Evolutionary conservation across 2,113 vertebrate genomes (phyloP).

Genomic region (Anarrhichthys ocellatus): DNA sequence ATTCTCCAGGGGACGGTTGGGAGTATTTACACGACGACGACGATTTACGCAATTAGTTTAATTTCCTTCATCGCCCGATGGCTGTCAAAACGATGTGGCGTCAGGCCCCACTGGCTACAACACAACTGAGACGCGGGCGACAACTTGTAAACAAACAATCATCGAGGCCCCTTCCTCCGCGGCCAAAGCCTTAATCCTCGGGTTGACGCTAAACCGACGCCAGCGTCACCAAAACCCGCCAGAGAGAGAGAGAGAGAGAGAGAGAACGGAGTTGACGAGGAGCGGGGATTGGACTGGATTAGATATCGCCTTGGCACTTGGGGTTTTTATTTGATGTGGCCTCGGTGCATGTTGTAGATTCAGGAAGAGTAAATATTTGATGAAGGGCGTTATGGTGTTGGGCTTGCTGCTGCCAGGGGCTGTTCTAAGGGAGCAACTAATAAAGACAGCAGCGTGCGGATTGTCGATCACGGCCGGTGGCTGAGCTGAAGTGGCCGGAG

Average conservation of each 20-base stretch:
- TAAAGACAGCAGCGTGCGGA: slow-evolving; percentile 62
- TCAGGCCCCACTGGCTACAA: slow-evolving; percentile 59
- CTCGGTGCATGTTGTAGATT: slow-evolving; percentile 58
- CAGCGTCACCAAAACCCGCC: slow-evolving; percentile 52
- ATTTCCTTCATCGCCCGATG: slow-evolving; percentile 73
- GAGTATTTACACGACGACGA: slow-evolving; percentile 66
- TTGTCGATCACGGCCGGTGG: slow-evolving; percentile 58
- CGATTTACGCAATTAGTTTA: slow-evolving; percentile 75
- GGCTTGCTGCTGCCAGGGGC: slow-evolving; percentile 57
- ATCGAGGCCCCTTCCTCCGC: slow-evolving; percentile 41
- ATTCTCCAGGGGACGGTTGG: slow-evolving; percentile 43
- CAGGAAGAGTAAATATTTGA: slow-evolving; percentile 78
- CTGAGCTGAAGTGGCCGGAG: slow-evolving; percentile 56
- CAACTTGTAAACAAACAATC: slow-evolving; percentile 75
- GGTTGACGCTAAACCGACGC: slow-evolving; percentile 74
- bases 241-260: slow-evolving; percentile 66
- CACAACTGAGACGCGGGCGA: slow-evolving; percentile 32
- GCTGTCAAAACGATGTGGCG: slow-evolving; percentile 69
- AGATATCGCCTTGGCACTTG: slow-evolving; percentile 68
- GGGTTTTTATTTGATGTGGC: slow-evolving; percentile 69
- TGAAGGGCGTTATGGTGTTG: slow-evolving; percentile 65
- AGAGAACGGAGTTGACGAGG: slow-evolving; percentile 64
- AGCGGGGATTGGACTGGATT: slow-evolving; percentile 69
- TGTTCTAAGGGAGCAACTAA: slow-evolving; percentile 59
- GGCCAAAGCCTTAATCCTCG: slow-evolving; percentile 55